These are phyloP conservation scores for Melipona quadrifasciata DNA, from an alignment of 1,140 invertebrate genomes.

Conservation along the genomic window DNA sequence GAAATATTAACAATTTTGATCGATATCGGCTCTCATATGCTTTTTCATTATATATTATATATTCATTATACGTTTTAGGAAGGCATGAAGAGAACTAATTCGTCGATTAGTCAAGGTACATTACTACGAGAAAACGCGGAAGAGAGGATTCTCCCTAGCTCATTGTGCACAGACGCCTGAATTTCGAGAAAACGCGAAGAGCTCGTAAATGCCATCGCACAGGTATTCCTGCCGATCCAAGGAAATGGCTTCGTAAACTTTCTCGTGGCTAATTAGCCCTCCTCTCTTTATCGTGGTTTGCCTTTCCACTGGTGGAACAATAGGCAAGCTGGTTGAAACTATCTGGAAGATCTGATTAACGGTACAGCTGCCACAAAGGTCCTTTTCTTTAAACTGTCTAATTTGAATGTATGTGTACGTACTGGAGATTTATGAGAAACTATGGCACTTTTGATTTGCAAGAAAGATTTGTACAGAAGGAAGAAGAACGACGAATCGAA, in stretches of 20 bases:
- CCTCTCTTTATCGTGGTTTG: neutral
- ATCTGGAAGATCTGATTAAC: neutral
- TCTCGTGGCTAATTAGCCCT: slow-evolving; percentile 36
- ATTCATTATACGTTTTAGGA: neutral
- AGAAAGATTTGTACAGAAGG: neutral
- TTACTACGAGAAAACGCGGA: neutral
- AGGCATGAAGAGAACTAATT: neutral
- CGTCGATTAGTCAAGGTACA: neutral
- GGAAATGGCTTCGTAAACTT: slow-evolving; percentile 34
- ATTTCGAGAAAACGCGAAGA: slow-evolving; percentile 4
- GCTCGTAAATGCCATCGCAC: neutral
- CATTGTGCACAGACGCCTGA: neutral
- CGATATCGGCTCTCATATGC: too few species aligned
- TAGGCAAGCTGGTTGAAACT: neutral
- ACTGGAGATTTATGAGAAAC: neutral
- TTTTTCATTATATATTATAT: too few species aligned
- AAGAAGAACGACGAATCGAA: neutral
- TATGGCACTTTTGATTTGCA: too few species aligned
- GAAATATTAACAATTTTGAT: too few species aligned
- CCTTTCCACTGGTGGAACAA: neutral
- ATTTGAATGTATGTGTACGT: neutral
- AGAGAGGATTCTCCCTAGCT: slow-evolving; percentile 13
- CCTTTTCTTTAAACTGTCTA: neutral
- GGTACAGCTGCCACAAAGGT: neutral
- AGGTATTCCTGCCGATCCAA: neutral